Evolutionary conservation across 2,888 invertebrate genomes (phyloP).

Genomic region (Mesorhabditis sp.): DNA sequence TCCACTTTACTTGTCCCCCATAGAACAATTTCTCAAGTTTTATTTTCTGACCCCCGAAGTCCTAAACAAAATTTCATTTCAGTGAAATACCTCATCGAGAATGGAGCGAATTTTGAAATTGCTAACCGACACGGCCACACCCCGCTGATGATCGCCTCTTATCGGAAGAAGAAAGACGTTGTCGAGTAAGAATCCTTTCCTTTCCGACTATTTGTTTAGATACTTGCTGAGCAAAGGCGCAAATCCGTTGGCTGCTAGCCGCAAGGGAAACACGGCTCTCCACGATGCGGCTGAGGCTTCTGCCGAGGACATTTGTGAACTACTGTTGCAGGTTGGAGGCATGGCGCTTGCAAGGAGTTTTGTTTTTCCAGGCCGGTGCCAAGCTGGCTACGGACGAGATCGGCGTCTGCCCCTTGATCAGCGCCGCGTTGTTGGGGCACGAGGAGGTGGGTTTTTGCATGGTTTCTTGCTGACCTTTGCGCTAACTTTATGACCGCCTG

Average conservation of each 20-base stretch:
- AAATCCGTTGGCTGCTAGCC: conserved; percentile 15
- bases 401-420: conserved; percentile 89
- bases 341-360: too few relatives aligned
- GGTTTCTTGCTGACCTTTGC: background rate
- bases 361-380: conserved; percentile 70
- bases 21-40: background rate
- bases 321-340: conserved; percentile 69
- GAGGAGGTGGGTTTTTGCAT: conserved; percentile 13
- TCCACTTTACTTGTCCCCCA: background rate
- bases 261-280: conserved; percentile 78
- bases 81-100: conserved; percentile 80
- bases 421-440: conserved; percentile 76
- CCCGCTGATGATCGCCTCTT: conserved; percentile 91
- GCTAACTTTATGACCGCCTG: background rate
- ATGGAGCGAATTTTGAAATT: conserved; percentile 91
- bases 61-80: conserved; percentile 12
- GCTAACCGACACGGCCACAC: conserved; percentile 84
- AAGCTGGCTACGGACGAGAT: conserved; percentile 72
- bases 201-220: background rate
- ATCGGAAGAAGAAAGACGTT: conserved; percentile 25
- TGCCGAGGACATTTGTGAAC: conserved; percentile 82
- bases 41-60: background rate
- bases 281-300: conserved; percentile 97
- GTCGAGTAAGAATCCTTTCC: conserved; percentile 8
- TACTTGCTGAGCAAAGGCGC: conserved; percentile 21